Evolutionary conservation across 1,140 invertebrate genomes (phyloP).

Genomic region (Trichonephila inaurata): DNA sequence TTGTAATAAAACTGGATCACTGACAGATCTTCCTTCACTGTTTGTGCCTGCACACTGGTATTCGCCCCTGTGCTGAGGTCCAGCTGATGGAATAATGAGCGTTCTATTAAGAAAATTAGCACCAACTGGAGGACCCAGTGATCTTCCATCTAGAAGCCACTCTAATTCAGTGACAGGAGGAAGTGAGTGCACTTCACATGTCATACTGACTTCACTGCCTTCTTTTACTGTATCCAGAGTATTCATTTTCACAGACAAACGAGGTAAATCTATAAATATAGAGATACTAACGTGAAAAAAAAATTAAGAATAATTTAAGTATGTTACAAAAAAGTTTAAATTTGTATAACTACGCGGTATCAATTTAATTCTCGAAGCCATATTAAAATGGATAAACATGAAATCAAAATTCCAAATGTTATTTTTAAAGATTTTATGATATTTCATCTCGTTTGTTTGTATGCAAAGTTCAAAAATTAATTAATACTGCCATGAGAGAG

Average conservation of each 20-base stretch:
- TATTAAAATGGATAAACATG: too few species aligned
- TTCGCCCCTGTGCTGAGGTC: conserved; percentile 78
- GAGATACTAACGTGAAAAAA: too few species aligned
- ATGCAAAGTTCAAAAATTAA: too few species aligned
- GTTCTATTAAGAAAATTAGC: conserved; percentile 84
- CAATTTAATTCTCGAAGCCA: too few species aligned
- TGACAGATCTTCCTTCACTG: conserved; percentile 92
- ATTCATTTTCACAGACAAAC: conserved; percentile 36
- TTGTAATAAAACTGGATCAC: conserved; percentile 89
- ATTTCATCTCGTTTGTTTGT: too few species aligned
- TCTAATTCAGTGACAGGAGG: conserved; percentile 89
- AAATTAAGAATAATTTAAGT: too few species aligned
- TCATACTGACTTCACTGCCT: conserved; percentile 47
- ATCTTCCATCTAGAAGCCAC: conserved; percentile 88
- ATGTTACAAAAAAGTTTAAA: too few species aligned
- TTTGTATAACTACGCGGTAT: too few species aligned
- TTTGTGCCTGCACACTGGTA: conserved; percentile 95
- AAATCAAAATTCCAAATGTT: too few species aligned
- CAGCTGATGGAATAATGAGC: conserved; percentile 79
- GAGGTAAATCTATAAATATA: conserved; percentile 46
- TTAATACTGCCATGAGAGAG: too few species aligned
- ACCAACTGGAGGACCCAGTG: conserved; percentile 43
- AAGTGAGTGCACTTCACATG: conserved; percentile 86
- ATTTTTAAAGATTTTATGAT: too few species aligned
- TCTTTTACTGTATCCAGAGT: conserved; percentile 17